Evolutionary conservation across 2,113 vertebrate species (phyloP).

Genomic region (Sander lucioperca): DNA sequence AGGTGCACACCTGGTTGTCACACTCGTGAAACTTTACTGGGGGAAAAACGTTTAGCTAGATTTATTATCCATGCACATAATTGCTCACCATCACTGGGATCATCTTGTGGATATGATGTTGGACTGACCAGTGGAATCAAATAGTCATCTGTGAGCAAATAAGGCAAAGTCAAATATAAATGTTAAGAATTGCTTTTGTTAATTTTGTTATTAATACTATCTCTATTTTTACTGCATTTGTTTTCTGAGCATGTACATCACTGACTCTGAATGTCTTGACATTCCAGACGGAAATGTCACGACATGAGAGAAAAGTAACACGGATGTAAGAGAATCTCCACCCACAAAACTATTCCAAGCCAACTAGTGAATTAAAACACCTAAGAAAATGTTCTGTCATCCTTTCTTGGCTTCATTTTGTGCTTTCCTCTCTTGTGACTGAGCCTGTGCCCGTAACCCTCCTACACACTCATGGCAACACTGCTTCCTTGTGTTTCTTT

Average conservation of each 20-base stretch:
- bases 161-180: background rate
- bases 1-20: background rate
- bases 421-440: conserved; percentile 42
- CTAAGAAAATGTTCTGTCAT: conserved; percentile 36
- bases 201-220: background rate
- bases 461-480: conserved; percentile 55
- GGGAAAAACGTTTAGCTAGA: background rate
- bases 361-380: conserved; percentile 18
- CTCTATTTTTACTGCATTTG: background rate
- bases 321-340: conserved; percentile 15
- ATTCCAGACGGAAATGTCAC: conserved; percentile 30
- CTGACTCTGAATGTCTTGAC: conserved; percentile 8
- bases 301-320: conserved; percentile 5
- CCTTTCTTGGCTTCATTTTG: conserved; percentile 32
- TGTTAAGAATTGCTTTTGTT: background rate
- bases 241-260: background rate
- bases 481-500: conserved; percentile 61
- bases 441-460: conserved; percentile 40
- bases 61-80: background rate
- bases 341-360: conserved; percentile 10
- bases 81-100: conserved; percentile 53
- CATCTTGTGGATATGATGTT: conserved; percentile 37
- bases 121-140: conserved; percentile 23
- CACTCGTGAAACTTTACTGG: background rate
- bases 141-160: conserved; percentile 40